Percentiles rank a stretch among this genome's conserved stretches.
phyloP scores from a whole-genome alignment of 2,888 invertebrate genomes.

The Ditylenchus weischeri region DNA sequence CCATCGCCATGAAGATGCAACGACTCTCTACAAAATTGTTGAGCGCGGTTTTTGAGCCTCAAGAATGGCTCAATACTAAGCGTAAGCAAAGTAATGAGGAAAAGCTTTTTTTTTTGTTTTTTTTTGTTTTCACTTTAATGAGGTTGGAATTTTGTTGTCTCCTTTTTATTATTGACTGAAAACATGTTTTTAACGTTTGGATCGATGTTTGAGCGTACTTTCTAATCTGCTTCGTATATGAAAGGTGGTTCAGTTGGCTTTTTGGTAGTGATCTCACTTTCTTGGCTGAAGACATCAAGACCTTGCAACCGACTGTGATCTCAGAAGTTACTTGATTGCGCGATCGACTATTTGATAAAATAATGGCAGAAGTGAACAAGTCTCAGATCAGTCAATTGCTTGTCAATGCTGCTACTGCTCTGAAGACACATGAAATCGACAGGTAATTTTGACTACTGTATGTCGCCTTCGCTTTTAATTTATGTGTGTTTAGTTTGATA shows the following conservation, averaged over 20 bases:
- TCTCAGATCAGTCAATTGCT: slow-evolving; percentile 49
- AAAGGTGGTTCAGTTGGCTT: slow-evolving; percentile 56
- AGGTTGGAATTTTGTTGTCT: slow-evolving; percentile 23
- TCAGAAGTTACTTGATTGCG: slow-evolving; percentile 92
- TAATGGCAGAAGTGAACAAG: slow-evolving; percentile 56
- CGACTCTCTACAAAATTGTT: slow-evolving; percentile 75
- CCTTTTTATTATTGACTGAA: not conserved
- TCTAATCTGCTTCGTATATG: slow-evolving; percentile 51
- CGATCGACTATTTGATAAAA: slow-evolving; percentile 87
- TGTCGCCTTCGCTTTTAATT: not conserved
- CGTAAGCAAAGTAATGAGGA: slow-evolving; percentile 45
- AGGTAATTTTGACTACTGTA: slow-evolving; percentile 41
- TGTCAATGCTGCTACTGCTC: slow-evolving; percentile 50
- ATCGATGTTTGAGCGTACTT: slow-evolving; percentile 75
- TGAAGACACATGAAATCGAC: slow-evolving; percentile 51
- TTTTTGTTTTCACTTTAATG: slow-evolving; percentile 52
- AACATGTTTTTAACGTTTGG: slow-evolving; percentile 40
- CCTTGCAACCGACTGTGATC: slow-evolving; percentile 85
- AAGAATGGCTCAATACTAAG: slow-evolving; percentile 64
- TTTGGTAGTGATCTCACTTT: slow-evolving; percentile 79
- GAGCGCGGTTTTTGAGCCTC: slow-evolving; percentile 86
- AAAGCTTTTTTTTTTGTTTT: too few species aligned
- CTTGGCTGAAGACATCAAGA: slow-evolving; percentile 77
- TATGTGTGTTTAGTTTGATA: slow-evolving; percentile 58
- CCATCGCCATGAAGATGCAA: slow-evolving; percentile 79